phyloP scores from a whole-genome alignment of 2,797 vertebrate species.

The Myiothlypis chrysogaster region DNA sequence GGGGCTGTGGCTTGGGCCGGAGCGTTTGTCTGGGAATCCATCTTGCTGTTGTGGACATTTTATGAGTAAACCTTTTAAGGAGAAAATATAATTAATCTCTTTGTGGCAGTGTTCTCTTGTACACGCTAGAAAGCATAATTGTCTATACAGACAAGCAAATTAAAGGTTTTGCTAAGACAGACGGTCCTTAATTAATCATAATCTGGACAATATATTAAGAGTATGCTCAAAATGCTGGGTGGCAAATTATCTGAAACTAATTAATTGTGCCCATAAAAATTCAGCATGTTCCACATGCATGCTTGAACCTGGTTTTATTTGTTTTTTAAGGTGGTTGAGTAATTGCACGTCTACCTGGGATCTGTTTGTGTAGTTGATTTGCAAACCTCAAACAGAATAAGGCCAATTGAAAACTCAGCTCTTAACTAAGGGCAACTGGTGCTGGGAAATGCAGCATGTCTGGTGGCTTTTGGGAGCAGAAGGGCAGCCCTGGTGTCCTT shows the following conservation, averaged over 20 bases:
- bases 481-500: background rate
- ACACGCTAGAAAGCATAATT: background rate
- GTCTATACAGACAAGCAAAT: constrained; percentile 26
- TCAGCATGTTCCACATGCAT: background rate
- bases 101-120: background rate
- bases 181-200: background rate
- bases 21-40: background rate
- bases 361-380: background rate
- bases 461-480: background rate
- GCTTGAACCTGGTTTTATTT: background rate
- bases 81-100: constrained; percentile 37
- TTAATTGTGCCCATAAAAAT: constrained; percentile 14
- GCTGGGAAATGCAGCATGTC: background rate
- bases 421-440: background rate
- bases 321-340: background rate
- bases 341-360: background rate
- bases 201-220: background rate
- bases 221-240: background rate
- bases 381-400: background rate
- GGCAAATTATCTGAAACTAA: constrained; percentile 35
- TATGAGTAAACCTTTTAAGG: background rate
- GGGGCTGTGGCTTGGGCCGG: accelerated
- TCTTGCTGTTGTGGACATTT: background rate
- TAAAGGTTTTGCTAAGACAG: constrained; percentile 22
- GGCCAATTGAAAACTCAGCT: background rate